A percentile compares a stretch with the other conserved stretches of the same genome.
phyloP scores from a whole-genome alignment of 2,113 vertebrate species.

The cat (Felis catus) region F.catus_Fca126_mat1.0 CM031419.1:192820501-192821000 shows the following conservation, averaged over 20 bases:
- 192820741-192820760: background rate
- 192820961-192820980: too few relatives aligned
- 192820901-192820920: too few relatives aligned
- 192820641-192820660: background rate
- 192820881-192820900: too few relatives aligned
- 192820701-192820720: background rate
- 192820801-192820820: background rate
- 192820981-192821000: too few relatives aligned
- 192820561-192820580: background rate
- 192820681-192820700: background rate
- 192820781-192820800: background rate
- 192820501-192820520: slow-evolving; percentile 28
- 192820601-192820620: background rate
- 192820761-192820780: background rate
- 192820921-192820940: too few relatives aligned
- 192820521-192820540: slow-evolving; percentile 13
- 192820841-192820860: background rate
- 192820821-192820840: background rate
- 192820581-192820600: background rate
- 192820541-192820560: slow-evolving; percentile 51
- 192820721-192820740: background rate
- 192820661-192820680: background rate
- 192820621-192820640: background rate
- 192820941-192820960: too few relatives aligned
- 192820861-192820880: background rate